Evolutionary conservation across 92 coral and sea anemone genomes (phyloP), one percentile per base, ranked within the genome.

Genomic region (Isaurus tuberculatus): DNA sequence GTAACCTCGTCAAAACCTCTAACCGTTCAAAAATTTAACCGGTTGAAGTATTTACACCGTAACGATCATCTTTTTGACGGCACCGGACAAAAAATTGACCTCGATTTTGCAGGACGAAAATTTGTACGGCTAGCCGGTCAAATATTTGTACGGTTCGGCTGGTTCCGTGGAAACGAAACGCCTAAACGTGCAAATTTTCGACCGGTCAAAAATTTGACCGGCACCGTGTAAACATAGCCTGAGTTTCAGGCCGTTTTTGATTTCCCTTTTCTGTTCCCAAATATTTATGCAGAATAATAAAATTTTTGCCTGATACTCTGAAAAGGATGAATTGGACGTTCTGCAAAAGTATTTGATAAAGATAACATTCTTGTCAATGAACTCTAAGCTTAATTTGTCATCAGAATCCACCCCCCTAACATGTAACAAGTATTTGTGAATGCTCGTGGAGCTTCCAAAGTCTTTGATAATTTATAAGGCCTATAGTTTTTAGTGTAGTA

Each of bases 361-460:
- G 16, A 48, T 48, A 48, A 48, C 55, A 48, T 48, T 48, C 55
- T 48, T 48, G 55, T 48, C 55, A 48, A 48, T 1, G 55, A 2
- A 48, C 55, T 48, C 55, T 48, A 48, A 48, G 55, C 55, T 48
- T 48, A 48, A 48, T 48, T 48, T 48, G 55, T 40, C 46, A 40
- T 48, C 55, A 48, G 42, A 36, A 36, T 36, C 42, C 42, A 48
- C 13, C 55, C 55, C 55, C 55, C 55, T 48, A 48, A 48, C 55
- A 48, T 48, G 55, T 48, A 48, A 48, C 55, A 10, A 48, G 55
- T 48, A 48, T 48, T 48, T 51, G 60, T 51, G 60, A 51, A 51
- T 51, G 60, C 60, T 51, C 20, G 60, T 51, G 60, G 60, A 51
- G 60, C 17, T 51, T 51, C 60, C 60, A 51, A 51, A 51, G 60